Base-by-base conservation (phyloP, 2,888 invertebrate species). In the Nemoura dubitans region DNA sequence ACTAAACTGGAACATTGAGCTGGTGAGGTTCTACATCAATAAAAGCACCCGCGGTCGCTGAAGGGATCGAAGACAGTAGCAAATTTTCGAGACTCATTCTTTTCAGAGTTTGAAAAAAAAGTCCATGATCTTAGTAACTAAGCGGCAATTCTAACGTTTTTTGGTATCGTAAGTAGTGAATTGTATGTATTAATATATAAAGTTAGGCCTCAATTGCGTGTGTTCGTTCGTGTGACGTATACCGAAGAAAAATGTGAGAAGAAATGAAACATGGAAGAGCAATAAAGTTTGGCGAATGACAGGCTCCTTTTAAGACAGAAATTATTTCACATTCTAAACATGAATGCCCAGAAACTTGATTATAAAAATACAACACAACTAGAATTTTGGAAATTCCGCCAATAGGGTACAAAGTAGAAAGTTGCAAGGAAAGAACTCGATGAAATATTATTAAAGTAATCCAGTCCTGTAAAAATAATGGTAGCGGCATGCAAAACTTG, bases 101-200 rank as follows among this genome's bases (percentile, higher is more conserved):
- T 59, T 59, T 59, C 59, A 21, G 59, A 59, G 59, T 59, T 16
- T 59, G 59, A 59, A 59, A 59, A 59, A 3, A 59, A 59, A 59
- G 59, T 59, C 59, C 59, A 59, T 59, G 14, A 59, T 59, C 59
- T 59, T 59, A 59, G 21, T 3, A 59, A 59, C n/a, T 59, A 59
- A 59, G 59, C 59, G 59, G 59, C 10, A 59, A 59, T 59, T 59
- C 59, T 59, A 59, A 59, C 59, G 59, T 59, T 59, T 59, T 59
- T 59, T 59, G 59, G 59, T 59, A 59, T 59, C 59, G 59, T 59
- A 10, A 7, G 10, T 59, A 59, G 59, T 2, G 1, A 7, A 59
- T 1, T 59, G 21, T 59, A 21, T 59, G 59, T 59, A 59, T 59
- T 21, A 59, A 59, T 21, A 59, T 59, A 21, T 7, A 1, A 59